Base-by-base conservation (phyloP, 1,140 invertebrate genomes). In the Zaprionus davidi region DNA sequence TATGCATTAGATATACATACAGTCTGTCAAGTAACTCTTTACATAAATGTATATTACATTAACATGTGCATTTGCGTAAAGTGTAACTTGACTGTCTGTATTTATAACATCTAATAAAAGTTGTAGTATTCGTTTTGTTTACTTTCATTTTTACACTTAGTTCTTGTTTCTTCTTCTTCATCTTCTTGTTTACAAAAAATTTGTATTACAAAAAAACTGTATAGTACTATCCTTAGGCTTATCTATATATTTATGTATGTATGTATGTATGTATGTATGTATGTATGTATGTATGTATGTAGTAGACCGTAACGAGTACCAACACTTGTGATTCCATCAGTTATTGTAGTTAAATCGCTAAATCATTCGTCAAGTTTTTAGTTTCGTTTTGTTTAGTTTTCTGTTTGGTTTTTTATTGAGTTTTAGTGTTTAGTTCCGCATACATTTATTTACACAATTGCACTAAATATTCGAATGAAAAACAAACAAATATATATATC, bases 291-390 rank as follows among this genome's bases (percentile, higher is more conserved):
- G 15, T n/a, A 41, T 41, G 46, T 67, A 49, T 3, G 3, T 51
- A 5, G 46, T 65, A 66, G 69, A 76, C 73, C 66, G 46, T 76
- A 57, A 67, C 68, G 36, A 76, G 44, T 65, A 63, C 51, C 56
- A 68, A 73, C 72, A 67, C 44, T 57, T 72, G 74, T 62, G 72
- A 67, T 72, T 22, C 31, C n/a, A n/a, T 57, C 28, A 53, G 34
- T 77, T 73, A 77, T 77, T 73, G 57, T 73, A 77, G 70, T 77
- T 73, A 77, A 77, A 77, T 77, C 75, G 75, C 64, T 68, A 77
- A 73, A 73, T 77, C 44, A 60, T 24, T 24, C 24, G 31, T 49
- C 63, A 51, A 57, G 66, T 20, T 68, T 20, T 7, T 17, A 46
- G 20, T 46, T 22, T 44, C 20, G 26, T 31, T 9, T 63, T 75